Conservation (phyloP, 2,113 vertebrate genomes). For the Eptatretus burgeri region DNA sequence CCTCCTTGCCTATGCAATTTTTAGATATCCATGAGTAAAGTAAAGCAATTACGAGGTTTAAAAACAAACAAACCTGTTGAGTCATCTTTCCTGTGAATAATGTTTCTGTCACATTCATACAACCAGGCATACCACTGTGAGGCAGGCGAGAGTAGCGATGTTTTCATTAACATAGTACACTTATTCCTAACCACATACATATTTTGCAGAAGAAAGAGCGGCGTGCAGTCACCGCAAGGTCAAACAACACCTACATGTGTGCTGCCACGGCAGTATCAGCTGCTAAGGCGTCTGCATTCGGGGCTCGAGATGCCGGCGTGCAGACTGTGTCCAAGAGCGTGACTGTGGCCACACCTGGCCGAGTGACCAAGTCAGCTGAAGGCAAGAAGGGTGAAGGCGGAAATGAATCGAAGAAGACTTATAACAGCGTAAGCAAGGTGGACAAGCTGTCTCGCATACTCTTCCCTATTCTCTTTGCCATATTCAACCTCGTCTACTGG, state of each 20-base stretch:
- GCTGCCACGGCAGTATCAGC: not conserved
- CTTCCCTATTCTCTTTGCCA: constrained; percentile 74
- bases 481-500: constrained; percentile 96
- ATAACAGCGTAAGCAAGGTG: constrained; percentile 96
- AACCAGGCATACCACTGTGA: no score
- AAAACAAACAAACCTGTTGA: no score
- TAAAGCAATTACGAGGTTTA: no score
- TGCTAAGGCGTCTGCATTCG: not conserved
- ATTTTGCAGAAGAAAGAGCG: constrained; percentile 1
- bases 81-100: no score
- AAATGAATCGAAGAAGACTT: constrained; percentile 74
- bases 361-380: not conserved
- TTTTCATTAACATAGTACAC: no score
- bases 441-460: constrained; percentile 95
- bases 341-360: not conserved
- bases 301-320: not conserved
- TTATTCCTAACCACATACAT: no score
- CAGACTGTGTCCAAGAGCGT: not conserved
- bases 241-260: not conserved
- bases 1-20: no score
- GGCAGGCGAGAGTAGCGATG: no score
- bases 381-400: not conserved
- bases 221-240: not conserved
- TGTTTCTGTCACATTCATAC: no score
- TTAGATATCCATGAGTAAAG: no score